These are phyloP conservation scores for Leiothrix lutea DNA, from an alignment of 2,113 vertebrate genomes.

Conservation along the genomic window DNA sequence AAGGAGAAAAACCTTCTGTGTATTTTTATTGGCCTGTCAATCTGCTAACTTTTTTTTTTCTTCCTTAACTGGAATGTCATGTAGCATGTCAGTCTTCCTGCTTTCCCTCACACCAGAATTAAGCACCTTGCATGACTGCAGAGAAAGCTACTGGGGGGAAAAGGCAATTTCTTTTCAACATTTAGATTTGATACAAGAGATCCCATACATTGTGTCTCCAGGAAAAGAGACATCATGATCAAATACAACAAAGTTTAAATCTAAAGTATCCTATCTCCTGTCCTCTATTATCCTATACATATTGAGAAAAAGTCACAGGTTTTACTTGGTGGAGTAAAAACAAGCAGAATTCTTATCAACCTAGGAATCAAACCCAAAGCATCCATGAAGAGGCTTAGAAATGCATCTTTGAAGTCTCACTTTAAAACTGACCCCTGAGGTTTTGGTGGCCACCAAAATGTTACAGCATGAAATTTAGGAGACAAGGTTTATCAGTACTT, in stretches of 20 bases:
- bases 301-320: not conserved
- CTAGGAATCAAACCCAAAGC: not conserved
- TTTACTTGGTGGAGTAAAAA: not conserved
- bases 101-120: not conserved
- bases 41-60: not conserved
- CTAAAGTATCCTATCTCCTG: not conserved
- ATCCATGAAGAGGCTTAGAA: not conserved
- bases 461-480: not conserved
- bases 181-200: not conserved
- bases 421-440: not conserved
- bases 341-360: not conserved
- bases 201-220: not conserved
- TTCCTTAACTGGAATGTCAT: slow-evolving; percentile 27
- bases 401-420: not conserved
- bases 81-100: slow-evolving; percentile 1
- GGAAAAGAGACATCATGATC: not conserved
- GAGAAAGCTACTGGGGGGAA: not conserved
- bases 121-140: not conserved
- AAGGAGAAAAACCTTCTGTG: slow-evolving; percentile 18
- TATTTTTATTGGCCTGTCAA: slow-evolving; percentile 58
- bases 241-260: not conserved
- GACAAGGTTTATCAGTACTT: not conserved
- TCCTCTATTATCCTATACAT: not conserved
- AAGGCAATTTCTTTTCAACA: not conserved
- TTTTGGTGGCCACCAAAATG: not conserved